These are phyloP conservation scores for Pegea sp. DNA, from an alignment of 23 tunicate genomes.

Conservation along the genomic window DNA sequence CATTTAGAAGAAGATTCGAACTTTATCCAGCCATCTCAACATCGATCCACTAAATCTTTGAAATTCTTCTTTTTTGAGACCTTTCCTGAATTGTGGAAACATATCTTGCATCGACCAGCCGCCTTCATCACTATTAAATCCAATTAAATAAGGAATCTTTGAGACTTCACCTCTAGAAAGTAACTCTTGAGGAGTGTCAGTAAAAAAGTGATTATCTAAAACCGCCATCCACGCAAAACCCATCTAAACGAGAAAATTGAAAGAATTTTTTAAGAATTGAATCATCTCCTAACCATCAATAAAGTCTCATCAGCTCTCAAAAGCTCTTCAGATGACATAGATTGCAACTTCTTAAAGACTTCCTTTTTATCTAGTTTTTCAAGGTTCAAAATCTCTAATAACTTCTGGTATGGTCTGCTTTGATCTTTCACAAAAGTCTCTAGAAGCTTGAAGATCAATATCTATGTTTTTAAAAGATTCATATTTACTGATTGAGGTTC, in stretches of 20 bases:
- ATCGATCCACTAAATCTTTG: neutral
- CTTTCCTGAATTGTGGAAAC: neutral
- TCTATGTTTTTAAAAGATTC: neutral
- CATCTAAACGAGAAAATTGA: too few relatives aligned
- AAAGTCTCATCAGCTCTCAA: constrained; percentile 4
- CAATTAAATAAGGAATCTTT: constrained; percentile 4
- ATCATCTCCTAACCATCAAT: too few relatives aligned
- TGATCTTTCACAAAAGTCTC: constrained; percentile 8
- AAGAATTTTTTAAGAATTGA: too few relatives aligned
- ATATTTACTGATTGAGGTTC: neutral
- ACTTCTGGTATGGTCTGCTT: constrained; percentile 1
- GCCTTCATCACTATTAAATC: constrained; percentile 9
- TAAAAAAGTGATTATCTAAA: constrained; percentile 5
- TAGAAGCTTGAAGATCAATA: neutral
- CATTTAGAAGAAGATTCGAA: too few relatives aligned
- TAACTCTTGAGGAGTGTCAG: neutral
- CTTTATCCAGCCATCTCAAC: constrained; percentile 3
- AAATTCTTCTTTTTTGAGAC: neutral
- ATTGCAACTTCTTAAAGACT: constrained; percentile 16
- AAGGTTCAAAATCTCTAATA: constrained; percentile 9
- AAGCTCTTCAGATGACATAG: constrained; percentile 9
- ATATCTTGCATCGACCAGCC: constrained; percentile 3
- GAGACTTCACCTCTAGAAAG: neutral
- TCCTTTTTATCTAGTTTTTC: constrained; percentile 6
- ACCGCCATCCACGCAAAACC: constrained; percentile 3